These are phyloP conservation scores for Campylomormyrus tamandua DNA, from an alignment of 2,113 vertebrate genomes.

Conservation along the genomic window DNA sequence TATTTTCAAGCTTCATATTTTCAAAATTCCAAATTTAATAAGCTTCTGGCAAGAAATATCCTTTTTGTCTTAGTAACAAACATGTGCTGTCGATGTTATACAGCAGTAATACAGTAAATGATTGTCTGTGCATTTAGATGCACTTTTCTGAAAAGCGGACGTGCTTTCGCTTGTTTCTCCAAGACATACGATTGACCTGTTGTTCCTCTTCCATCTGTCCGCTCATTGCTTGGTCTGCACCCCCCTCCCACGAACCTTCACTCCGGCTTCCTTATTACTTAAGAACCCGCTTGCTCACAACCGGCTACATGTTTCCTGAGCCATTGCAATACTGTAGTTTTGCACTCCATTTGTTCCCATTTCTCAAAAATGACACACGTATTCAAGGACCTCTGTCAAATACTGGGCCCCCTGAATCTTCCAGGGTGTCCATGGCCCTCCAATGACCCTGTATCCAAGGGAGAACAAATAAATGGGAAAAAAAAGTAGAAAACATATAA, in stretches of 20 bases:
- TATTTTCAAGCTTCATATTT: background rate
- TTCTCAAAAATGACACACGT: background rate
- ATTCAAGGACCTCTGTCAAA: background rate
- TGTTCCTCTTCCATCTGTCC: background rate
- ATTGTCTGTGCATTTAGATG: background rate
- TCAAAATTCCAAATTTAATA: background rate
- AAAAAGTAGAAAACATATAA: background rate
- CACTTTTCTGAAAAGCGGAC: background rate
- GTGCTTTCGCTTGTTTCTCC: background rate
- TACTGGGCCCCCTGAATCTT: background rate
- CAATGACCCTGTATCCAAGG: background rate
- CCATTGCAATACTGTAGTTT: background rate
- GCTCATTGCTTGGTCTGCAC: background rate
- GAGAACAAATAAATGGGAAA: background rate
- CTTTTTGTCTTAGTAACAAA: background rate
- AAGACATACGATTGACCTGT: background rate
- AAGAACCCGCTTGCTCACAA: background rate
- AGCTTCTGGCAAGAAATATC: background rate
- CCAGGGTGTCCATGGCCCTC: background rate
- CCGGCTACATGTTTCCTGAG: background rate
- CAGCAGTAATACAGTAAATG: background rate
- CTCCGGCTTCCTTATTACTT: background rate
- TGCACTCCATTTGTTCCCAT: background rate
- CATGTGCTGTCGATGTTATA: background rate
- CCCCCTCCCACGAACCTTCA: background rate